A percentile compares a stretch with the other conserved stretches of the same genome.
Evolutionary conservation across 1,140 invertebrate genomes (phyloP).

Genomic region (Camponotus vicinus): DNA sequence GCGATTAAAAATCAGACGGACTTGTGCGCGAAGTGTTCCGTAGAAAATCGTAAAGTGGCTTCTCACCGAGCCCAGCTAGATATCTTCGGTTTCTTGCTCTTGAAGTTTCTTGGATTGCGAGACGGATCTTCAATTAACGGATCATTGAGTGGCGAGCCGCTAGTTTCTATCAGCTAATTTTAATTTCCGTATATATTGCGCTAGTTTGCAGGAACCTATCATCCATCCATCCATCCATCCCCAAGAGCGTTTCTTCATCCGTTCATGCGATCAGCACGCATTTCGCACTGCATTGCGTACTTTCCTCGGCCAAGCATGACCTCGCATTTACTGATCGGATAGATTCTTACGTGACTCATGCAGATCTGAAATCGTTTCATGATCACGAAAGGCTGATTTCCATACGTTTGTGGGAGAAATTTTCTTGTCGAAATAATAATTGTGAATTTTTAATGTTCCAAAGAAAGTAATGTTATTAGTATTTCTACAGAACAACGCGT

Average conservation of each 20-base stretch:
- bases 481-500: not conserved
- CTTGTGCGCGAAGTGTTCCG: slow-evolving; percentile 19
- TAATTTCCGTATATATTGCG: slow-evolving; percentile 62
- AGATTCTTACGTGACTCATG: slow-evolving; percentile 56
- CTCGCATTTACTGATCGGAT: slow-evolving; percentile 8
- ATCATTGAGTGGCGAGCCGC: slow-evolving; percentile 46
- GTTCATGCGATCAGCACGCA: slow-evolving; percentile 51
- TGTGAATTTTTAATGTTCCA: not conserved
- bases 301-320: slow-evolving; percentile 12
- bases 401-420: not conserved
- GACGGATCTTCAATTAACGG: slow-evolving; percentile 68
- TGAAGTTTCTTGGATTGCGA: not conserved
- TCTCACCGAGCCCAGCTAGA: not conserved
- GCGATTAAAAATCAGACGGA: slow-evolving; percentile 40
- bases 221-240: slow-evolving; percentile 51
- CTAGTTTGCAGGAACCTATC: slow-evolving; percentile 60
- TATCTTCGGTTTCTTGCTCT: not conserved
- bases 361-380: not conserved
- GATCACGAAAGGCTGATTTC: not conserved
- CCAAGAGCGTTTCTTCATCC: slow-evolving; percentile 26
- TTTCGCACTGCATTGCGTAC: slow-evolving; percentile 11
- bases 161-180: slow-evolving; percentile 42
- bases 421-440: not conserved
- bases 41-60: slow-evolving; percentile 38
- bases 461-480: not conserved